Percentiles rank a stretch among this genome's conserved stretches.
Evolutionary conservation across 2,797 vertebrate species (phyloP).

Genomic region (Malacoctenus gilli): DNA sequence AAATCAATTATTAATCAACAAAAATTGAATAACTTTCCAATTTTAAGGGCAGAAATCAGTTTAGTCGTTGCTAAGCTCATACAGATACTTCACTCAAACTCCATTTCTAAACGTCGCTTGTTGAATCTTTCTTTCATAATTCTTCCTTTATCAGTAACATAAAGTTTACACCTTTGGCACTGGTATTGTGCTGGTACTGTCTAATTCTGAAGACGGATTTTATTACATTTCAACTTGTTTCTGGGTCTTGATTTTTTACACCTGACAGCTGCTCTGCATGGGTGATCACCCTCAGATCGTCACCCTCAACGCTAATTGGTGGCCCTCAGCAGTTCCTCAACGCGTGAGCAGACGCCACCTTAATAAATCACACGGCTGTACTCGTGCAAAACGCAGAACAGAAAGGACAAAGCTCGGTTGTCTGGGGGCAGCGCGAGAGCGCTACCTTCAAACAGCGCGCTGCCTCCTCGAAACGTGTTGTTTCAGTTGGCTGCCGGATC

Average conservation of each 20-base stretch:
- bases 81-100: too few species aligned
- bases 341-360: background rate
- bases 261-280: background rate
- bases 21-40: too few species aligned
- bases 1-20: too few species aligned
- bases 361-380: background rate
- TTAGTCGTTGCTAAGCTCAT: too few species aligned
- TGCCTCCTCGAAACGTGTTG: background rate
- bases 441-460: background rate
- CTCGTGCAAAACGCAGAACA: background rate
- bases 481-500: constrained; percentile 23
- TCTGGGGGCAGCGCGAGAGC: background rate
- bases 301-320: background rate
- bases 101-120: too few species aligned
- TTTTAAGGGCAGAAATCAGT: too few species aligned
- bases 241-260: background rate
- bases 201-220: too few species aligned
- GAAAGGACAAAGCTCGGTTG: background rate
- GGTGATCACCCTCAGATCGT: constrained; percentile 1
- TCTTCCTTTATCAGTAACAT: too few species aligned
- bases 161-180: too few species aligned
- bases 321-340: constrained; percentile 7
- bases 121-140: too few species aligned
- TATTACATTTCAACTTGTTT: too few species aligned
- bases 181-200: too few species aligned